A percentile compares a stretch with the other conserved stretches of the same genome.
Conservation (phyloP, 2,888 invertebrate species). For the Creontiades dilutus region DNA sequence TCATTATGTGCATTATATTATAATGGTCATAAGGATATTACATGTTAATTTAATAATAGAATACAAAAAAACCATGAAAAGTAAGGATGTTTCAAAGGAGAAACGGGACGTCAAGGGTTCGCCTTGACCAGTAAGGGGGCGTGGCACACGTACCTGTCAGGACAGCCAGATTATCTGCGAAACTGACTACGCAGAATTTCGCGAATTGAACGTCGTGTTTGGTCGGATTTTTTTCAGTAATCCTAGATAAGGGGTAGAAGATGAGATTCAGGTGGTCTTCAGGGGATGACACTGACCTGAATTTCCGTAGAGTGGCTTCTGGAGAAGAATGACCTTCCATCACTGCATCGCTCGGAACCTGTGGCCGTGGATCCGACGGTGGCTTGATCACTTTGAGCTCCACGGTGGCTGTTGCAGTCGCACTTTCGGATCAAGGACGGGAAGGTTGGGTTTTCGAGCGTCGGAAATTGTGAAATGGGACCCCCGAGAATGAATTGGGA, state of each 20-base stretch:
- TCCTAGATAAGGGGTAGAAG: not conserved
- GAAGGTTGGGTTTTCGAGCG: not conserved
- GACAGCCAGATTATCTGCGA: not conserved
- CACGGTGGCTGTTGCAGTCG: conserved; percentile 25
- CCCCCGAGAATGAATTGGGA: not conserved
- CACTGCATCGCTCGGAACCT: conserved; percentile 42
- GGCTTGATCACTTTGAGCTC: conserved; percentile 63
- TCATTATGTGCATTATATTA: too few species aligned
- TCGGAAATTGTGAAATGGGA: not conserved
- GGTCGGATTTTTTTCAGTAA: not conserved
- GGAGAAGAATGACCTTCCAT: conserved; percentile 54
- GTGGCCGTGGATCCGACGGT: conserved; percentile 48
- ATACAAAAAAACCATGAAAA: too few species aligned
- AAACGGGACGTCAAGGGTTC: not conserved
- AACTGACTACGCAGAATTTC: not conserved
- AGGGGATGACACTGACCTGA: conserved; percentile 57
- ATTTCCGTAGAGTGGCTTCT: conserved; percentile 33
- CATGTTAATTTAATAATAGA: too few species aligned
- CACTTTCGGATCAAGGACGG: conserved; percentile 7
- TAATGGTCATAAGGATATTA: too few species aligned
- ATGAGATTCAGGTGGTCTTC: not conserved
- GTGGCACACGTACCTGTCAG: conserved; percentile 20
- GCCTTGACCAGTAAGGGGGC: conserved; percentile 37
- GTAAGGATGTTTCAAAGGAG: not conserved
- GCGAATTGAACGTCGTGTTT: not conserved